Conservation (phyloP, 2,113 vertebrate genomes). For the Pterocles gutturalis region DNA sequence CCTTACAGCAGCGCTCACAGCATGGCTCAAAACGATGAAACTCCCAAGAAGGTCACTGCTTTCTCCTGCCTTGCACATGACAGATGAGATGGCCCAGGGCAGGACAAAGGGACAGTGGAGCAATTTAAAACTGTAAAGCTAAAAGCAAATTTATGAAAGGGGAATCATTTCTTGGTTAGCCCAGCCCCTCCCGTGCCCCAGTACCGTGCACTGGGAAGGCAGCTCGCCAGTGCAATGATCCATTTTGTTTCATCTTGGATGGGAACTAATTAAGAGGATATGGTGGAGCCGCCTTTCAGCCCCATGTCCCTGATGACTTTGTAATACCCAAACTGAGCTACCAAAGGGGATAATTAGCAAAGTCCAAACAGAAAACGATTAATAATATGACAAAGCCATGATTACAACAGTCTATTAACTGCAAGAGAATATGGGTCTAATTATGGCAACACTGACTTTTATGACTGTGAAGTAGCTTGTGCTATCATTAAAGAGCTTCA, state of each 20-base stretch:
- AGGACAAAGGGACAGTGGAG: not conserved
- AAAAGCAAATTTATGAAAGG: not conserved
- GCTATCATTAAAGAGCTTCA: conserved; percentile 67
- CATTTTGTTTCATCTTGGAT: not conserved
- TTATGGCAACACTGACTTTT: conserved; percentile 64
- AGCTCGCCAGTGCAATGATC: conserved; percentile 1
- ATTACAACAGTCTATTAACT: conserved; percentile 57
- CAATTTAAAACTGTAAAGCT: not conserved
- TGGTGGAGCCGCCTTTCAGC: conserved; percentile 32
- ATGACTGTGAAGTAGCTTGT: conserved; percentile 38
- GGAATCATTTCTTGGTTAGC: not conserved
- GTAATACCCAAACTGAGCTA: conserved; percentile 46
- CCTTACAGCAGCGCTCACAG: not conserved
- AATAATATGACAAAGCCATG: conserved; percentile 67
- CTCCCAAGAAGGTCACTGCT: not conserved
- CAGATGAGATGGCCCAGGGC: not conserved
- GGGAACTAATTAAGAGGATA: conserved; percentile 61
- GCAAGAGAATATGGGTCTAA: conserved; percentile 70
- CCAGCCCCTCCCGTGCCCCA: not conserved
- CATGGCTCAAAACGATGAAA: not conserved
- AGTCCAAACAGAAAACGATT: conserved; percentile 76
- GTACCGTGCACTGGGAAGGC: accelerated
- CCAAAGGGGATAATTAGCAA: conserved; percentile 76
- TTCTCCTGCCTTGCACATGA: not conserved
- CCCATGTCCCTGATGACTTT: conserved; percentile 27